Percentiles rank a stretch among this genome's conserved stretches.
These are phyloP conservation scores for Gobius niger DNA, from an alignment of 2,113 vertebrate species.

Conservation along the genomic window DNA sequence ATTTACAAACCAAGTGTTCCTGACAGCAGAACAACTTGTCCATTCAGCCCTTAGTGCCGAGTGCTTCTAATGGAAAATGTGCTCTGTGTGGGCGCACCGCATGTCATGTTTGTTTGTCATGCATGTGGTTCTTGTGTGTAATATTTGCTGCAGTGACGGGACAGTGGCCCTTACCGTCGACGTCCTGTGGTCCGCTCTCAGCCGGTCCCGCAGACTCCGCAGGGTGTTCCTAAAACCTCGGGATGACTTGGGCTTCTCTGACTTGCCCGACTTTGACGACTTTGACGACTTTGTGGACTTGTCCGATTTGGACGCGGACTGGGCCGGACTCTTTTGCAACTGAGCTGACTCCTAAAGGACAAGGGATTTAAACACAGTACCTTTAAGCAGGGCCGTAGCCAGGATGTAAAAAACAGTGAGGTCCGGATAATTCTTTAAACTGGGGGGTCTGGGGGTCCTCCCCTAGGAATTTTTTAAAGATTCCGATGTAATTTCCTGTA, in stretches of 20 bases:
- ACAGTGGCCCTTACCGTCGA: constrained; percentile 8
- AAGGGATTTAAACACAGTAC: background rate
- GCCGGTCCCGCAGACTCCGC: constrained; percentile 65
- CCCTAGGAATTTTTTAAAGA: too few relatives aligned
- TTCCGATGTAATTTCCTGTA: too few relatives aligned
- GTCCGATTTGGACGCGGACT: constrained; percentile 34
- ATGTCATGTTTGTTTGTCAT: background rate
- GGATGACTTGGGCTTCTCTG: constrained; percentile 48
- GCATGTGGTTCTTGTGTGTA: background rate
- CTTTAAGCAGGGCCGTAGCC: too few relatives aligned
- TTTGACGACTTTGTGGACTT: constrained; percentile 40
- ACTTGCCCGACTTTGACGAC: constrained; percentile 16
- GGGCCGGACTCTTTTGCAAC: constrained; percentile 28
- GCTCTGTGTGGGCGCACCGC: background rate
- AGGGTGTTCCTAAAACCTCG: constrained; percentile 68
- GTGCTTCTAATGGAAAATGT: constrained; percentile 2
- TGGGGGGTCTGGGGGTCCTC: too few relatives aligned
- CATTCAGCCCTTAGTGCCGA: background rate
- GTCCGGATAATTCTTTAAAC: too few relatives aligned
- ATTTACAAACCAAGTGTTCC: background rate
- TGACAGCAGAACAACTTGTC: constrained; percentile 4
- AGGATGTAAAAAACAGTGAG: too few relatives aligned
- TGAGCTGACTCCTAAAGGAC: constrained; percentile 14
- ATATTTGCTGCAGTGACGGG: background rate
- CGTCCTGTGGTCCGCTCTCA: constrained; percentile 56